A percentile compares a stretch with the other conserved stretches of the same genome.
Evolutionary conservation across 2,888 invertebrate species (phyloP).

Genomic region (Cryptocephalus moraei): DNA sequence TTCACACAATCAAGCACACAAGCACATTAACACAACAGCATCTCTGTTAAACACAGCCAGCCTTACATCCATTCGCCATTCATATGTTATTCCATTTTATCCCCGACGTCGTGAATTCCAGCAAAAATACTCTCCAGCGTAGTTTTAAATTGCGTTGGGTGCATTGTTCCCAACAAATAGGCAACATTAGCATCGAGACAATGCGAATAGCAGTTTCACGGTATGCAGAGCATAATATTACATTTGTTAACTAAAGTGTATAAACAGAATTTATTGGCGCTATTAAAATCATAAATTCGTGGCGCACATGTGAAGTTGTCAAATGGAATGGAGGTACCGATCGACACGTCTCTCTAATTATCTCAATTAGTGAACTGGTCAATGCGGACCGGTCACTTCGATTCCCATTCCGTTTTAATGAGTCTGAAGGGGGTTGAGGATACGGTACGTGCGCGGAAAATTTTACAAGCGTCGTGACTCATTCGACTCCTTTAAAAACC

Average conservation of each 20-base stretch:
- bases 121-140: constrained; percentile 10
- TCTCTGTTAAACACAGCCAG: no score
- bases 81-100: constrained; percentile 1
- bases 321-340: constrained; percentile 33
- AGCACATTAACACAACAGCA: no score
- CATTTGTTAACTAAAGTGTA: constrained; percentile 36
- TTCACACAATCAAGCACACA: no score
- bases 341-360: constrained; percentile 39
- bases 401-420: constrained; percentile 7
- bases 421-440: neutral
- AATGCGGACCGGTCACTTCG: constrained; percentile 12
- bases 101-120: constrained; percentile 1
- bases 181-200: constrained; percentile 22
- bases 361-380: constrained; percentile 37
- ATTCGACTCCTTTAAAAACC: no score
- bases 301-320: constrained; percentile 37
- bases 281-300: constrained; percentile 39
- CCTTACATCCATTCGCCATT: no score
- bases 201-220: constrained; percentile 19
- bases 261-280: constrained; percentile 36
- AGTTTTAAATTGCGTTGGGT: constrained; percentile 17
- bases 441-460: neutral
- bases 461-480: no score
- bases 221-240: constrained; percentile 25
- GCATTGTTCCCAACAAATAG: constrained; percentile 12